phyloP scores from a whole-genome alignment of 2,888 invertebrate genomes.

The Harpalus rubripes region DNA sequence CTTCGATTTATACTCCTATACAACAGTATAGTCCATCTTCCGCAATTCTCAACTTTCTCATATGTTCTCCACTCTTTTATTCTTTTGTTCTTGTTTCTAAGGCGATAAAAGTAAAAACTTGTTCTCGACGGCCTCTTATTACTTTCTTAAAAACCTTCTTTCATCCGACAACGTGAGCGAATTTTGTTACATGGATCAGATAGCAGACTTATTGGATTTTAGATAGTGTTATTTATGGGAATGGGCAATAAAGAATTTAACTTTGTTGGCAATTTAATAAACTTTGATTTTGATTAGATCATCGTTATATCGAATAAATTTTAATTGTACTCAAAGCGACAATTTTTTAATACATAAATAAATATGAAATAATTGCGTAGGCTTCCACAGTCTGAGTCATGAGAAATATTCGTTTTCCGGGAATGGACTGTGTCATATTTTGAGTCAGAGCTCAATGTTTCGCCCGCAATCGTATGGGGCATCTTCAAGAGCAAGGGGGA shows the following conservation, averaged over 20 bases:
- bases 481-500: no score
- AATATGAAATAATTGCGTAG: no score
- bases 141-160: conserved; percentile 28
- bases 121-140: conserved; percentile 31
- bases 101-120: conserved; percentile 49
- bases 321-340: no score
- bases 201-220: conserved; percentile 9
- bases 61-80: conserved; percentile 14
- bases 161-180: conserved; percentile 7
- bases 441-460: no score
- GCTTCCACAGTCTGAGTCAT: no score
- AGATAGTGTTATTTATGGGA: neutral
- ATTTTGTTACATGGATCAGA: conserved; percentile 14
- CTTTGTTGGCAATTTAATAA: no score
- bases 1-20: conserved; percentile 34
- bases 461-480: no score
- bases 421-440: no score
- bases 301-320: no score
- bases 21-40: neutral
- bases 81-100: conserved; percentile 48
- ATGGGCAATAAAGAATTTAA: no score
- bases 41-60: conserved; percentile 32
- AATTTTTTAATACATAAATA: no score
- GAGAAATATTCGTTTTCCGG: no score
- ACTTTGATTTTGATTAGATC: neutral